A percentile compares a stretch with the other conserved stretches of the same genome.
Conservation (phyloP, 2,113 vertebrate species). For the Promerops cafer region DNA sequence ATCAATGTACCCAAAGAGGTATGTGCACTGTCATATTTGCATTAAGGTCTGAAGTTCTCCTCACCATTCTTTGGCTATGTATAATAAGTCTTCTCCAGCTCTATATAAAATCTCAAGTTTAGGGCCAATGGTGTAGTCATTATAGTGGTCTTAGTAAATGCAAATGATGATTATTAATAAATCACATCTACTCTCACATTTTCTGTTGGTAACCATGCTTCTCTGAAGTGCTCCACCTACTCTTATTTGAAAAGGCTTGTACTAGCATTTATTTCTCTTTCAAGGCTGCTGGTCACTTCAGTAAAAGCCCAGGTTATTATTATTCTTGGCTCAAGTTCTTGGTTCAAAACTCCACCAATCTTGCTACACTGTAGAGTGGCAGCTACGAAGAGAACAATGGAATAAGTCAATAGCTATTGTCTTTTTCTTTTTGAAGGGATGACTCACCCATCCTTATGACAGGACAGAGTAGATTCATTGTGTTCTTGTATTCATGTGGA, state of each 20-base stretch:
- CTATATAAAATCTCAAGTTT: neutral
- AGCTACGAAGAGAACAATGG: neutral
- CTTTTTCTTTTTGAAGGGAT: neutral
- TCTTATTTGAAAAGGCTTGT: neutral
- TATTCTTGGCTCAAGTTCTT: neutral
- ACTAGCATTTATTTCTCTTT: neutral
- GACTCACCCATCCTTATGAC: neutral
- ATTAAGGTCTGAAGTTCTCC: neutral
- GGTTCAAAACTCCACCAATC: neutral
- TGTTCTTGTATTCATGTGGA: neutral
- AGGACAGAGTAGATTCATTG: neutral
- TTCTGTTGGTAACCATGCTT: neutral
- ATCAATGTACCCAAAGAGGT: accelerated
- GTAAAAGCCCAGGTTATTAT: neutral
- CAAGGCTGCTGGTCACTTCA: neutral
- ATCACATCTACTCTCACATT: neutral
- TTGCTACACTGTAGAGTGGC: neutral
- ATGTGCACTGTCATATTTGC: neutral
- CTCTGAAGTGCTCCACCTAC: neutral
- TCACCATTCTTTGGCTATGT: neutral
- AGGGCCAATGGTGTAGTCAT: neutral
- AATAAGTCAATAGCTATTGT: neutral
- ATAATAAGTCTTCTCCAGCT: neutral
- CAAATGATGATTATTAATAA: neutral
- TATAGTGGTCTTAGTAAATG: neutral